These are phyloP conservation scores for Diaprepes abbreviatus DNA, from an alignment of 2,888 invertebrate genomes.

Conservation along the genomic window DNA sequence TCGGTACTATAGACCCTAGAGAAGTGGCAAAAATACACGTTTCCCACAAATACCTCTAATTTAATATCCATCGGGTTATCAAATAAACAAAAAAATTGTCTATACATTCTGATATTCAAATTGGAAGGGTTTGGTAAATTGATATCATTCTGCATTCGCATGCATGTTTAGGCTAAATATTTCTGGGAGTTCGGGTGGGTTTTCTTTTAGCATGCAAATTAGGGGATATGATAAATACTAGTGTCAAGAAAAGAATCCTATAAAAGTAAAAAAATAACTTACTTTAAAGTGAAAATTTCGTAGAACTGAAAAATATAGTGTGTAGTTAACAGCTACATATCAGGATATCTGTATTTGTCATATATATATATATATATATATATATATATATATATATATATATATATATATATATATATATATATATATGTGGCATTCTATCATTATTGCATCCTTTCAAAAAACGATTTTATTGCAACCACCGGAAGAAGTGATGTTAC, in stretches of 20 bases:
- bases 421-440: neutral
- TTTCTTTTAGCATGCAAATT: neutral
- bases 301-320: too few relatives aligned
- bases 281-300: too few relatives aligned
- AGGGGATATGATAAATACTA: neutral
- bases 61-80: neutral
- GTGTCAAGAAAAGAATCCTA: too few relatives aligned
- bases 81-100: slow-evolving; percentile 4
- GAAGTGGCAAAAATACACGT: slow-evolving; percentile 11
- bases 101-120: slow-evolving; percentile 3
- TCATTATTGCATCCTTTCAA: too few relatives aligned
- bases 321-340: too few relatives aligned
- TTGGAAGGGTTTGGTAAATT: neutral
- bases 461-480: too few relatives aligned
- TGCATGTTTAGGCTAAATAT: neutral
- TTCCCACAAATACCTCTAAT: slow-evolving; percentile 17
- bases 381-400: neutral
- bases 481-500: too few relatives aligned
- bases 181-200: neutral
- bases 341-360: too few relatives aligned
- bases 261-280: too few relatives aligned
- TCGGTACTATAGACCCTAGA: too few relatives aligned
- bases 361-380: neutral
- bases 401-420: neutral
- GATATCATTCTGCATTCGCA: neutral